phyloP scores from a whole-genome alignment of 2,888 invertebrate species.

The Apamea anceps region DNA sequence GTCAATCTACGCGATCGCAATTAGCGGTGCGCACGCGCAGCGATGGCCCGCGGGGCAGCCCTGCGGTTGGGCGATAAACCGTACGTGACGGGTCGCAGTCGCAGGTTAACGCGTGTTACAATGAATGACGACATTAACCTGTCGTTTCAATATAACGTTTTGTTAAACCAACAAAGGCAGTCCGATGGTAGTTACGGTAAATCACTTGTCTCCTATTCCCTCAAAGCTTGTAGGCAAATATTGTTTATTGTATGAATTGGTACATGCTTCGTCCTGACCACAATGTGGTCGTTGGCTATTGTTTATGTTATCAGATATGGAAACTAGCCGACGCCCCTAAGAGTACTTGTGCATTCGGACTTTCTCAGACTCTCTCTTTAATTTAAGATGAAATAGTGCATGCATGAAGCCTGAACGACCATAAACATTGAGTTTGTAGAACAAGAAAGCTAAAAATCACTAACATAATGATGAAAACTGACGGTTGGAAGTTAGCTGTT shows the following conservation, averaged over 20 bases:
- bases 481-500: background rate
- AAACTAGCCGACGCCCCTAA: slow-evolving; percentile 41
- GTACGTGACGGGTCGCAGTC: slow-evolving; percentile 71
- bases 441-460: background rate
- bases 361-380: slow-evolving; percentile 46
- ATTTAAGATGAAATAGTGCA: slow-evolving; percentile 28
- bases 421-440: background rate
- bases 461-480: background rate
- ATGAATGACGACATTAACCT: slow-evolving; percentile 60
- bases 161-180: slow-evolving; percentile 44
- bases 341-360: slow-evolving; percentile 24
- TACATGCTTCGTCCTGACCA: slow-evolving; percentile 28
- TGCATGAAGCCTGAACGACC: background rate
- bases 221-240: slow-evolving; percentile 50
- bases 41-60: slow-evolving; percentile 64
- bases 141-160: slow-evolving; percentile 57
- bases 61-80: slow-evolving; percentile 70
- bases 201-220: slow-evolving; percentile 40
- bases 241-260: slow-evolving; percentile 60
- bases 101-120: slow-evolving; percentile 62
- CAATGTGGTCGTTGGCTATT: slow-evolving; percentile 48
- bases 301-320: slow-evolving; percentile 61
- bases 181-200: slow-evolving; percentile 41
- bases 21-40: slow-evolving; percentile 77
- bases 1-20: slow-evolving; percentile 75